Conservation (phyloP, 2,888 invertebrate genomes). For the Euphydryas editha region DNA sequence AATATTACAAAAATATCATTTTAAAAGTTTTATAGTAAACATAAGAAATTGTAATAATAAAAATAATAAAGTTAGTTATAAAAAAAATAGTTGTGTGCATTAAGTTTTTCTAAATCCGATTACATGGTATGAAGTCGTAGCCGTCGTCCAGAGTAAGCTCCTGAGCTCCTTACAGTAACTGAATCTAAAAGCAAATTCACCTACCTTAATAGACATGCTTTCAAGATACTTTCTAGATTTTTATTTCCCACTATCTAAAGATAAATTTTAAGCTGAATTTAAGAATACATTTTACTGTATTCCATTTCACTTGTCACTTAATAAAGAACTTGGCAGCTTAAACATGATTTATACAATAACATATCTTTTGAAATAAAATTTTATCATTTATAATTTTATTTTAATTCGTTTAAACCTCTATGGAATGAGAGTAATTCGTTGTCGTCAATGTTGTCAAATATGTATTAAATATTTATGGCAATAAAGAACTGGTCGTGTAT, state of each 20-base stretch:
- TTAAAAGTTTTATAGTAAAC: not conserved
- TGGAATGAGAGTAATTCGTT: too few species aligned
- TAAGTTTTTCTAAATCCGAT: slow-evolving; percentile 42
- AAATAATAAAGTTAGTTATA: not conserved
- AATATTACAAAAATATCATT: not conserved
- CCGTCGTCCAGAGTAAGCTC: slow-evolving; percentile 43
- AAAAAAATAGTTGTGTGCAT: slow-evolving; percentile 5
- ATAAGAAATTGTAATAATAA: not conserved
- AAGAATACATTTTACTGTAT: slow-evolving; percentile 1
- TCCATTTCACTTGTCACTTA: not conserved
- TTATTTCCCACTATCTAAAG: slow-evolving; percentile 3
- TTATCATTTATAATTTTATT: not conserved
- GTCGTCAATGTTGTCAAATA: too few species aligned
- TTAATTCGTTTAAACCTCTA: too few species aligned
- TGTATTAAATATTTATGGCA: too few species aligned
- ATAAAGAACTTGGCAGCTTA: not conserved
- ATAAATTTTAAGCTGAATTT: not conserved
- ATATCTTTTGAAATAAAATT: not conserved
- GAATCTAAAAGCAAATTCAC: slow-evolving; percentile 43
- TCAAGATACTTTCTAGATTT: slow-evolving; percentile 30
- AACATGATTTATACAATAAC: not conserved
- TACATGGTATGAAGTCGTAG: slow-evolving; percentile 43
- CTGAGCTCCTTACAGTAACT: slow-evolving; percentile 44
- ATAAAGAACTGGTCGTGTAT: too few species aligned
- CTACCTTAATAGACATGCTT: slow-evolving; percentile 40